Conservation (phyloP, 2,113 vertebrate genomes). For the Microcebus jonahi region DNA sequence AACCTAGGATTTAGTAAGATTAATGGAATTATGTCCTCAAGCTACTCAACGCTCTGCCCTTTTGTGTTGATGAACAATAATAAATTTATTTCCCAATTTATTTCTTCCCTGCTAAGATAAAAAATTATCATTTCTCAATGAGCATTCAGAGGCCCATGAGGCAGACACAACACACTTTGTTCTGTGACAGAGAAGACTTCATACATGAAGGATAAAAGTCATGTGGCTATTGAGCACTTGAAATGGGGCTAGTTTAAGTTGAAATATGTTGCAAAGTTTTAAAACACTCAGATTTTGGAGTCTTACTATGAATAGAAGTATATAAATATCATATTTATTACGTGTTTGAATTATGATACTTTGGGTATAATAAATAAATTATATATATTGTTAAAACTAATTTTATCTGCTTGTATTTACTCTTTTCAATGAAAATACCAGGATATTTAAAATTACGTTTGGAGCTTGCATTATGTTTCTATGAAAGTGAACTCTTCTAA, state of each 20-base stretch:
- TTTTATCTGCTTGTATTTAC: not conserved
- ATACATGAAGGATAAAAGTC: not conserved
- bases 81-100: not conserved
- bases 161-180: not conserved
- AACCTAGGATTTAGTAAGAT: not conserved
- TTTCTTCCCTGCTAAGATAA: not conserved
- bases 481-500: not conserved
- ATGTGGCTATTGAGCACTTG: not conserved
- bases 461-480: not conserved
- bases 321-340: too few relatives aligned
- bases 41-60: not conserved
- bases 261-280: not conserved
- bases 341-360: not conserved
- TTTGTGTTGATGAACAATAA: conserved; percentile 8
- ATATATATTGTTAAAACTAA: not conserved
- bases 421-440: not conserved
- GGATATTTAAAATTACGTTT: not conserved
- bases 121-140: not conserved
- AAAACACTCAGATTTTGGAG: too few relatives aligned
- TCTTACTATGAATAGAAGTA: too few relatives aligned
- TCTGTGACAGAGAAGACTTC: not conserved
- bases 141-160: not conserved
- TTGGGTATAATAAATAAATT: not conserved
- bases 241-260: not conserved
- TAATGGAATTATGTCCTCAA: not conserved